Evolutionary conservation across 2,113 vertebrate species (phyloP).

Genomic region (Microtus montanus): DNA sequence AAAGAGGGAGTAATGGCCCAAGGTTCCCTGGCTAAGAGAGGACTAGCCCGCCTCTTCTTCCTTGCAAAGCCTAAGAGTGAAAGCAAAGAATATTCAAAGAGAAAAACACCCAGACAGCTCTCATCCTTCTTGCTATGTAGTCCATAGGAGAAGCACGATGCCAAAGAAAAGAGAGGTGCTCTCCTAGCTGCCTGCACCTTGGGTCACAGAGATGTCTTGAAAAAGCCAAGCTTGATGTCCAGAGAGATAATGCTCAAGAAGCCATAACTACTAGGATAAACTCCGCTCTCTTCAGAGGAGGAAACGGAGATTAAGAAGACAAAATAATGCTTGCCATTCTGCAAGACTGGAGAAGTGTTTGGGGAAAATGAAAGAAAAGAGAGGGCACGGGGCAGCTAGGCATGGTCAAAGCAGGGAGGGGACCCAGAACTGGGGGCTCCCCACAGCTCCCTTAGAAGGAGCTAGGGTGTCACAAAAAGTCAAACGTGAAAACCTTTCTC

Average conservation of each 20-base stretch:
- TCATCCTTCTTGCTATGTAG: conserved; percentile 71
- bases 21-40: conserved; percentile 70
- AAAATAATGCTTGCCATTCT: conserved; percentile 75
- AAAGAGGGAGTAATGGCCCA: conserved; percentile 63
- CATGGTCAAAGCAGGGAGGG: conserved; percentile 53
- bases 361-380: conserved; percentile 60
- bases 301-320: conserved; percentile 17
- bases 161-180: conserved; percentile 76
- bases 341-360: conserved; percentile 71
- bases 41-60: conserved; percentile 76
- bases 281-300: conserved; percentile 33
- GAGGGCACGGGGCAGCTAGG: not conserved
- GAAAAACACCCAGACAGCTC: conserved; percentile 70
- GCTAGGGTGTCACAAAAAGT: conserved; percentile 64
- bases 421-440: conserved; percentile 46
- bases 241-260: not conserved
- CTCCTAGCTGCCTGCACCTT: conserved; percentile 74
- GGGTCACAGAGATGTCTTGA: conserved; percentile 68
- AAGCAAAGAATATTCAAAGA: conserved; percentile 74
- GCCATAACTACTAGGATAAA: not conserved
- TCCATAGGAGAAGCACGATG: conserved; percentile 68
- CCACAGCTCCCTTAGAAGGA: conserved; percentile 65
- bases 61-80: conserved; percentile 78
- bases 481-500: conserved; percentile 73
- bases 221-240: conserved; percentile 33